Percentiles rank a stretch among this genome's conserved stretches.
phyloP scores from a whole-genome alignment of 2,797 vertebrate genomes.

The Taenioides sp. region DNA sequence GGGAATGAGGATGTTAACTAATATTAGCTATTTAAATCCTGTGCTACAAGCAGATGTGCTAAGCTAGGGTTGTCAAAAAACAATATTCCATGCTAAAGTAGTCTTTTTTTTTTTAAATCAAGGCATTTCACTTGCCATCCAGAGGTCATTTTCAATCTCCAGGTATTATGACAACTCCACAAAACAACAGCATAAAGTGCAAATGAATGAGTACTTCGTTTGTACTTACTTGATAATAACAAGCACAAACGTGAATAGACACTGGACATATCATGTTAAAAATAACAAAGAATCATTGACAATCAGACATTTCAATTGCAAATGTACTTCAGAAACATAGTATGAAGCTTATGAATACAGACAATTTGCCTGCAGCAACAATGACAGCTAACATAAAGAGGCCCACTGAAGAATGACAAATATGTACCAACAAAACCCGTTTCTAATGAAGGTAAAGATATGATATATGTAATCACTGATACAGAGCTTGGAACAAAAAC shows the following conservation, averaged over 20 bases:
- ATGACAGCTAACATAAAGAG: slow-evolving; percentile 27
- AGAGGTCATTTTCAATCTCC: no score
- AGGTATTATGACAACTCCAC: no score
- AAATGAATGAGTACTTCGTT: no score
- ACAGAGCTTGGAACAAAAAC: background rate
- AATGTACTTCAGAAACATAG: slow-evolving; percentile 12
- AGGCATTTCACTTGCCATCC: no score
- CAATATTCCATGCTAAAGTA: no score
- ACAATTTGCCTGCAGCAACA: slow-evolving; percentile 24
- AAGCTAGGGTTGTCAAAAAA: background rate
- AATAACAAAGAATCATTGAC: background rate
- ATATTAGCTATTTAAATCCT: no score
- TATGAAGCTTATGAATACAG: slow-evolving; percentile 1
- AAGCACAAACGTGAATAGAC: no score
- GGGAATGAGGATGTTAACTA: background rate
- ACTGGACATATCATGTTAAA: background rate
- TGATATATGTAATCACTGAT: background rate
- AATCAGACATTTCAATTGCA: slow-evolving; percentile 13
- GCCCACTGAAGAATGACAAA: slow-evolving; percentile 8
- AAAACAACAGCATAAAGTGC: no score
- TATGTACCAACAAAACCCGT: slow-evolving; percentile 27
- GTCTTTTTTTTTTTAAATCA: no score
- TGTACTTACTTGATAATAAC: no score
- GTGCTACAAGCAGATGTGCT: background rate
- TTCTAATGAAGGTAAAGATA: slow-evolving; percentile 1